A percentile compares a stretch with the other conserved stretches of the same genome.
phyloP scores from a whole-genome alignment of 35 echinoderm and acorn worm genomes.

The Ophioderma brevispina region DNA sequence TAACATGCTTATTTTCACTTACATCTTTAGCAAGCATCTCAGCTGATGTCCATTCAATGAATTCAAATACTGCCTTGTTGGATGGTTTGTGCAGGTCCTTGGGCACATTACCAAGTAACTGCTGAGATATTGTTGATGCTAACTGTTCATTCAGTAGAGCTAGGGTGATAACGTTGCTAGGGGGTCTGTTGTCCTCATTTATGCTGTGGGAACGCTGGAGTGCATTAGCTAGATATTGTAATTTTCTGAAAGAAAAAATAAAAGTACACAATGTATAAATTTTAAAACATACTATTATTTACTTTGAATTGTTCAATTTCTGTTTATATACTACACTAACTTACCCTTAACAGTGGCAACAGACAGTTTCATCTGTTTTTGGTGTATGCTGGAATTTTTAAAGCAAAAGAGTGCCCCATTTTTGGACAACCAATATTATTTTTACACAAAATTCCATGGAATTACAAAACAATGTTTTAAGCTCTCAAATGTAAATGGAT shows the following conservation, averaged over 20 bases:
- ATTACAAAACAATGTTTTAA: too few relatives aligned
- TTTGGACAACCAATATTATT: too few relatives aligned
- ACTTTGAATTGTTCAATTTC: too few relatives aligned
- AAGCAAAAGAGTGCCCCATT: too few relatives aligned
- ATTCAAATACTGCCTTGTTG: constrained; percentile 56
- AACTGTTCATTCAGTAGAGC: constrained; percentile 83
- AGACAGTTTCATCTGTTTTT: too few relatives aligned
- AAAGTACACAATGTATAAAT: too few relatives aligned
- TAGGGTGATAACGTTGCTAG: constrained; percentile 89
- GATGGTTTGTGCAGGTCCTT: constrained; percentile 17
- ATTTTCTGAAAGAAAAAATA: constrained; percentile 55
- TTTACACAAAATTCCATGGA: too few relatives aligned
- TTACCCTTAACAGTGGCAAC: too few relatives aligned
- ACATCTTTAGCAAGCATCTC: constrained; percentile 98
- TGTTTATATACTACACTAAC: too few relatives aligned
- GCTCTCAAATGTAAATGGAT: too few relatives aligned
- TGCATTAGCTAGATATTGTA: constrained; percentile 84
- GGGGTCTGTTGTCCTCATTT: constrained; percentile 38
- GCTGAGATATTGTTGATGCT: constrained; percentile 69
- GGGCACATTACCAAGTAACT: constrained; percentile 70
- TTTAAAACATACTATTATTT: too few relatives aligned
- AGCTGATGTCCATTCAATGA: constrained; percentile 92
- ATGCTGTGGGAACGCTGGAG: constrained; percentile 82
- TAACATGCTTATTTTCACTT: constrained; percentile 20
- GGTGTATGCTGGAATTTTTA: too few relatives aligned